These are phyloP conservation scores for Hyphantria cunea DNA, from an alignment of 1,140 invertebrate species.

Conservation along the genomic window DNA sequence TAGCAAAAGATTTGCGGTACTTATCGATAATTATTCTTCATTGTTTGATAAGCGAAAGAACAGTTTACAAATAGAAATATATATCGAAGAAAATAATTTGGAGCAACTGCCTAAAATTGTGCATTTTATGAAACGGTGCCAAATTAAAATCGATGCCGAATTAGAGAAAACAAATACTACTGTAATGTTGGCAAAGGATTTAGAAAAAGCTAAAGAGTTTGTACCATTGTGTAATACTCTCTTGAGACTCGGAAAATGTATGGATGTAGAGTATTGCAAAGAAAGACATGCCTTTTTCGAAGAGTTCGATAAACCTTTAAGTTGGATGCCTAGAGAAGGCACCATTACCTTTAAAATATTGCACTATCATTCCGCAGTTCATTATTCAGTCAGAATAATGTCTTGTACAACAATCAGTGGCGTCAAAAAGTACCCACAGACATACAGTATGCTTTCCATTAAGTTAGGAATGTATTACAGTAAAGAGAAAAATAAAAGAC, in stretches of 20 bases:
- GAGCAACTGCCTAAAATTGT: conserved; percentile 73
- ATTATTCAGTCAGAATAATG: conserved; percentile 63
- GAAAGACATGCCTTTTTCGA: conserved; percentile 59
- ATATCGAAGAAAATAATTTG: conserved; percentile 61
- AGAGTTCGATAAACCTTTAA: conserved; percentile 52
- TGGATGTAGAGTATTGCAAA: conserved; percentile 61
- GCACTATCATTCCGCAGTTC: conserved; percentile 54
- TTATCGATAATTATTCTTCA: conserved; percentile 71
- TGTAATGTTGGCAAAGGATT: conserved; percentile 57
- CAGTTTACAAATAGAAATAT: conserved; percentile 61
- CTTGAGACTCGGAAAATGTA: conserved; percentile 63
- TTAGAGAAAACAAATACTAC: conserved; percentile 49
- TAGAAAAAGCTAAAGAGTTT: conserved; percentile 52
- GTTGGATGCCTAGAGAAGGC: conserved; percentile 68
- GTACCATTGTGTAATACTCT: conserved; percentile 64
- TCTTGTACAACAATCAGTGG: conserved; percentile 43
- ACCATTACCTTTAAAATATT: conserved; percentile 67
- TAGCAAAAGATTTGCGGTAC: conserved; percentile 65
- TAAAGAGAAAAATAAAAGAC: conserved; percentile 57
- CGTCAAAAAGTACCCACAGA: conserved; percentile 54
- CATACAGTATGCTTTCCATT: conserved; percentile 54
- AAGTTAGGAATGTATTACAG: conserved; percentile 69
- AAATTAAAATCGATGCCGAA: conserved; percentile 46
- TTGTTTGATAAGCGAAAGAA: conserved; percentile 56
- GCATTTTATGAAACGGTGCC: conserved; percentile 70